Conservation (phyloP, 2,888 invertebrate genomes). For the Pteria penguin region DNA sequence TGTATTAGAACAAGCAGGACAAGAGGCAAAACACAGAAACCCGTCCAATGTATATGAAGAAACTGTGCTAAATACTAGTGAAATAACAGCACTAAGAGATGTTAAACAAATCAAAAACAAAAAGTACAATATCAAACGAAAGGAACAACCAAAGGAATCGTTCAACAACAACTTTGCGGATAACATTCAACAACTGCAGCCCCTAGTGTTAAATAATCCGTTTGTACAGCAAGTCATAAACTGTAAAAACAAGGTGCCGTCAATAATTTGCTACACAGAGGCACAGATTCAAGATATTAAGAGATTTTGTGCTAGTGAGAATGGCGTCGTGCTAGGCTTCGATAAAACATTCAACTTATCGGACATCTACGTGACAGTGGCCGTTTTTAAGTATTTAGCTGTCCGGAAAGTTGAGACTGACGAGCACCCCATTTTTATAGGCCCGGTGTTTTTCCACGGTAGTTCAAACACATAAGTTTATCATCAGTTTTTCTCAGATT, state of each 20-base stretch:
- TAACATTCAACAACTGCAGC: background rate
- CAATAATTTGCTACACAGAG: too few relatives aligned
- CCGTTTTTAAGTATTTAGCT: slow-evolving; percentile 5
- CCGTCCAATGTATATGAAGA: background rate
- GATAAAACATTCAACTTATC: too few relatives aligned
- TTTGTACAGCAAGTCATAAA: too few relatives aligned
- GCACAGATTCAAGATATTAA: too few relatives aligned
- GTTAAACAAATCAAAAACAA: background rate
- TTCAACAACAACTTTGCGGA: background rate
- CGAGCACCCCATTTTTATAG: slow-evolving; percentile 12
- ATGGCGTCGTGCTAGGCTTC: too few relatives aligned
- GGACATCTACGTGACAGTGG: too few relatives aligned
- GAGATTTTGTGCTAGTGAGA: too few relatives aligned
- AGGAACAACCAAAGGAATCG: background rate
- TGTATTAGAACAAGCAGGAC: background rate
- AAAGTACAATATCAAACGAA: background rate
- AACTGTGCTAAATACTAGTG: background rate
- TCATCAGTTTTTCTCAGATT: slow-evolving; percentile 14
- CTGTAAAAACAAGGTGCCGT: too few relatives aligned
- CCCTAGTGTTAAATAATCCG: too few relatives aligned
- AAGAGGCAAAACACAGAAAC: background rate
- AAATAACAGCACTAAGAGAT: background rate
- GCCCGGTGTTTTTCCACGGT: slow-evolving; percentile 4
- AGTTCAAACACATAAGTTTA: background rate
- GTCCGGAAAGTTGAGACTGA: background rate